Evolutionary conservation across 2,888 invertebrate genomes (phyloP), one percentile per base, ranked within the genome.

Genomic region (Philhelius pedissequus): DNA sequence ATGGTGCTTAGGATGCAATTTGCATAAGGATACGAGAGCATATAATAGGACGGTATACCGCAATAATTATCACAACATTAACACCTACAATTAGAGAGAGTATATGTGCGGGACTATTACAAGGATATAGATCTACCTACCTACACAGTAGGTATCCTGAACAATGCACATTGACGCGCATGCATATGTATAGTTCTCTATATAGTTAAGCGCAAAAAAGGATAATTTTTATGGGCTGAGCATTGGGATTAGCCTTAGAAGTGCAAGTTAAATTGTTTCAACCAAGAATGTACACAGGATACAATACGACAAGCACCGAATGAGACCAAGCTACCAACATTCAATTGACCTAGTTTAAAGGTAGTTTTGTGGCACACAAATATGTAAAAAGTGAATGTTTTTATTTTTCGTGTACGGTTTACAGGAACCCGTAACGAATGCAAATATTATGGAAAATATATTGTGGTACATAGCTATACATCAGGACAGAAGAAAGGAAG

Each of bases 1-100:
- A 75, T 56, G 32, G 73, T 74, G 50, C 74, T 74, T 74, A 79
- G 74, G 74, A 84, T 84, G 83, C 79, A 84, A 84, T 84, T 84
- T 84, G 83, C 79, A 84, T 84, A 66, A 79, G 69, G 74, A 79
- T 74, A 56, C 35, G 58, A 35, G 32, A 48, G 45, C 20, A 48
- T 43, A 43, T 48, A 69, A 79, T 74, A 35, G 64, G 32, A 50
- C 60, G 83, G 75, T 79, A 50, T 54, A 79, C 86, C 83, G 68
- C 83, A 75, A 83, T 83, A 79, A 86, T 83, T 83, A 86, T 86
- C 86, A 86, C 83, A 86, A 68, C 71, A 86, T 86, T 83, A 83
- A 79, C 83, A 86, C 86, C 86, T 86, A 71, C 71, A 83, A 75
- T 79, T 86, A 69, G 75, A 60, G 38, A 48, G 62, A 54, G 6